Evolutionary conservation across 1,140 invertebrate species (phyloP).

Genomic region (Pantala flavescens): DNA sequence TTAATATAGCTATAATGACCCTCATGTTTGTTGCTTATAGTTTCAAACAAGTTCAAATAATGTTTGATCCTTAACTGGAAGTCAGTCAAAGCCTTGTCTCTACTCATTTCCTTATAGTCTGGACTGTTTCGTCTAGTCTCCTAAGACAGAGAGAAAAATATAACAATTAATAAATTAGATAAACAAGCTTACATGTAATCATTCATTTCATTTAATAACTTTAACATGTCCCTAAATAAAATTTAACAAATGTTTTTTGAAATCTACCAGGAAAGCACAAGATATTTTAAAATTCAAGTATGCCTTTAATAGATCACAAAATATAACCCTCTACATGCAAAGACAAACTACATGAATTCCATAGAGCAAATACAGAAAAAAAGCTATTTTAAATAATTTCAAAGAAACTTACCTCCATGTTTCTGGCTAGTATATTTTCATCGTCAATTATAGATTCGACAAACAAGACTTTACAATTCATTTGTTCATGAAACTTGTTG

Average conservation of each 20-base stretch:
- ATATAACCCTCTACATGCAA: no score
- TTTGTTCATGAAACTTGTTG: slow-evolving; percentile 56
- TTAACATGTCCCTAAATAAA: no score
- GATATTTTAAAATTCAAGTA: no score
- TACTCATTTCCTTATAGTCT: slow-evolving; percentile 74
- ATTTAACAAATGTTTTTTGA: no score
- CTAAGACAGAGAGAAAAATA: slow-evolving; percentile 32
- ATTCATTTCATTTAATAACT: no score
- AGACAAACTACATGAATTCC: no score
- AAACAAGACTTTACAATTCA: slow-evolving; percentile 81
- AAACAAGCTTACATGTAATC: no score
- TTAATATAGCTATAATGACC: slow-evolving; percentile 48
- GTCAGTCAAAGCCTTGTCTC: slow-evolving; percentile 64
- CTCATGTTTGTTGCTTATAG: slow-evolving; percentile 48
- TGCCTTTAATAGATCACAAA: no score
- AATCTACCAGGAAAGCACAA: no score
- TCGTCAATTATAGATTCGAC: slow-evolving; percentile 88
- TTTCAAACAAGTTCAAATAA: slow-evolving; percentile 71
- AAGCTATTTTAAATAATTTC: no score
- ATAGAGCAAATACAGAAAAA: no score
- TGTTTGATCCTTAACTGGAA: slow-evolving; percentile 74
- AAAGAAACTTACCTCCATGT: slow-evolving; percentile 51
- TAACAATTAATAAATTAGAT: background rate
- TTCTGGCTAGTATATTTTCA: slow-evolving; percentile 64
- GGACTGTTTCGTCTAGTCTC: slow-evolving; percentile 85